Conservation (phyloP, 1,140 invertebrate species). For the Orussus abietinus region DNA sequence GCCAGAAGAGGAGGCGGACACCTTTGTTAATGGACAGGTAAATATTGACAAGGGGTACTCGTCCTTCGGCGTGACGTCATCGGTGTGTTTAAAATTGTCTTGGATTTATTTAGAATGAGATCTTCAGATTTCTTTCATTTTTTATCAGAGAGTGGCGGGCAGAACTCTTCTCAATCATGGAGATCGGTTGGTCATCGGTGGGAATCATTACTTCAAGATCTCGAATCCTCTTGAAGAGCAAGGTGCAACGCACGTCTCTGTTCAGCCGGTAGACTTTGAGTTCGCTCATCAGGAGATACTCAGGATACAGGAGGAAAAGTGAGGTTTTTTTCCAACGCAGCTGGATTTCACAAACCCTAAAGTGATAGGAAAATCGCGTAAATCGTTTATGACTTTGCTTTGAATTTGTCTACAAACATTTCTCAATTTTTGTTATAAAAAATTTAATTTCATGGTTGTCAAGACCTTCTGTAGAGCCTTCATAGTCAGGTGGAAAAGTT, state of each 20-base stretch:
- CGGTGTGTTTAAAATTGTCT: too few relatives aligned
- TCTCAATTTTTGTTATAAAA: too few relatives aligned
- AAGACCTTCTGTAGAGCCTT: too few relatives aligned
- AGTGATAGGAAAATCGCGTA: too few relatives aligned
- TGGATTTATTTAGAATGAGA: neutral
- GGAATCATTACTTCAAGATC: constrained; percentile 65
- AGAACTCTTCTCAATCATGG: constrained; percentile 57
- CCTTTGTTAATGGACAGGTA: constrained; percentile 65
- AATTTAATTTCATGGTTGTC: too few relatives aligned
- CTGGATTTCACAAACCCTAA: too few relatives aligned
- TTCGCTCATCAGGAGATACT: constrained; percentile 63
- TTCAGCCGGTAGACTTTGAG: constrained; percentile 58
- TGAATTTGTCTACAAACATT: too few relatives aligned
- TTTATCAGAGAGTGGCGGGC: constrained; percentile 34
- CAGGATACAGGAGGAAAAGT: constrained; percentile 59
- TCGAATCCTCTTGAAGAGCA: constrained; percentile 48
- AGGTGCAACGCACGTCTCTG: constrained; percentile 24
- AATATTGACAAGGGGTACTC: too few relatives aligned
- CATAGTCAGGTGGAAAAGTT: too few relatives aligned
- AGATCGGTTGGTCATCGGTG: constrained; percentile 65
- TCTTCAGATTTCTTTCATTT: constrained; percentile 11
- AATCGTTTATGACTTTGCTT: too few relatives aligned
- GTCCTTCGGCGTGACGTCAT: too few relatives aligned
- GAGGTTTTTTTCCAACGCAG: constrained; percentile 22
- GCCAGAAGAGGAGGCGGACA: constrained; percentile 56